These are phyloP conservation scores for Sminthurides bifidus DNA, from an alignment of 1,140 invertebrate species.

Conservation along the genomic window DNA sequence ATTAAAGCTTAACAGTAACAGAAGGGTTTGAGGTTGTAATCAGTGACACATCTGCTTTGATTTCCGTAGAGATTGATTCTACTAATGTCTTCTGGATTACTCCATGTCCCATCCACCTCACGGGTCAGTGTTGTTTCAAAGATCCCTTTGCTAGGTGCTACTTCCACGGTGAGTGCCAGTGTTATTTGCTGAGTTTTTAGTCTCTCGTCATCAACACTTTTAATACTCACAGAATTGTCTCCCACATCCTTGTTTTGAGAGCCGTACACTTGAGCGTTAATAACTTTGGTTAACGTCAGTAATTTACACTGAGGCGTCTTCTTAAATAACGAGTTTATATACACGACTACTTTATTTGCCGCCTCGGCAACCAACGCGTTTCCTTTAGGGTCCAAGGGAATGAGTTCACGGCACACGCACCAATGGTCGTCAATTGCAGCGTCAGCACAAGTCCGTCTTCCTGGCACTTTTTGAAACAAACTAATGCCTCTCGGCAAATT, in stretches of 20 bases:
- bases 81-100: constrained; percentile 43
- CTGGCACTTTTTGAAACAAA: constrained; percentile 35
- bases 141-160: not conserved
- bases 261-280: not conserved
- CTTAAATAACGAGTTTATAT: not conserved
- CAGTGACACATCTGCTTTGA: constrained; percentile 61
- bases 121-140: constrained; percentile 56
- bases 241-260: not conserved
- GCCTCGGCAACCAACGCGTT: not conserved
- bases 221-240: not conserved
- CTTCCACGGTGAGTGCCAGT: not conserved
- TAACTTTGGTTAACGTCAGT: not conserved
- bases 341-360: not conserved
- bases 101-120: constrained; percentile 17
- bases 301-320: not conserved
- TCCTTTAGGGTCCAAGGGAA: not conserved
- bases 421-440: constrained; percentile 44
- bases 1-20: no score
- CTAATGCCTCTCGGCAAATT: constrained; percentile 31
- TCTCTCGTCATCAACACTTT: not conserved
- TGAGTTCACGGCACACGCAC: constrained; percentile 40
- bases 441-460: constrained; percentile 36
- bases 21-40: constrained; percentile 52
- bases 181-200: not conserved
- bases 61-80: constrained; percentile 65